phyloP scores from a whole-genome alignment of 2,113 vertebrate genomes.

The Rhynchomys soricoides region DNA sequence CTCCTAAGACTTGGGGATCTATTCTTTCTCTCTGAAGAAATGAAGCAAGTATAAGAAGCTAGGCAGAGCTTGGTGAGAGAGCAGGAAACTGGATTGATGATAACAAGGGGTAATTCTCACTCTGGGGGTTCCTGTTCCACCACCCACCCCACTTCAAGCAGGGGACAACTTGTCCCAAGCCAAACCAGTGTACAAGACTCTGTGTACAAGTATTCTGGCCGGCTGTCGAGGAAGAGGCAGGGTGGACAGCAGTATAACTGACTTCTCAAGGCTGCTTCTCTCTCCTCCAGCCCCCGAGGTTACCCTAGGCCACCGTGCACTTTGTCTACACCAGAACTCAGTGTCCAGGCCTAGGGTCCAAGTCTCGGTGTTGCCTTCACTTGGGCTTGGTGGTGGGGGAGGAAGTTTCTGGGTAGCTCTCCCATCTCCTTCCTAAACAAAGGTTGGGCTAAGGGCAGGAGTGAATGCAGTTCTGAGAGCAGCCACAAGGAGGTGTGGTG shows the following conservation, averaged over 20 bases:
- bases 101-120: conserved; percentile 26
- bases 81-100: background rate
- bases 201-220: conserved; percentile 51
- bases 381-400: background rate
- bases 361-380: background rate
- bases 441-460: background rate
- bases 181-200: conserved; percentile 31
- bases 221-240: conserved; percentile 38
- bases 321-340: background rate
- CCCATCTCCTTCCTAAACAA: background rate
- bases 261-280: conserved; percentile 47
- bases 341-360: background rate
- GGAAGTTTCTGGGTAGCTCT: background rate
- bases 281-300: conserved; percentile 1
- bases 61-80: conserved; percentile 15
- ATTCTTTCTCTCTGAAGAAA: background rate
- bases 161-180: conserved; percentile 70
- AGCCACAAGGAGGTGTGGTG: conserved; percentile 52
- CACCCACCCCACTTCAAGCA: conserved; percentile 14
- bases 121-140: conserved; percentile 47
- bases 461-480: conserved; percentile 43
- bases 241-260: conserved; percentile 48
- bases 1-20: background rate
- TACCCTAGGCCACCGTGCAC: background rate
- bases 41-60: conserved; percentile 27